Percentiles rank a stretch among this genome's conserved stretches.
Evolutionary conservation across 1,140 invertebrate genomes (phyloP).

Genomic region (Andricus grossulariae): DNA sequence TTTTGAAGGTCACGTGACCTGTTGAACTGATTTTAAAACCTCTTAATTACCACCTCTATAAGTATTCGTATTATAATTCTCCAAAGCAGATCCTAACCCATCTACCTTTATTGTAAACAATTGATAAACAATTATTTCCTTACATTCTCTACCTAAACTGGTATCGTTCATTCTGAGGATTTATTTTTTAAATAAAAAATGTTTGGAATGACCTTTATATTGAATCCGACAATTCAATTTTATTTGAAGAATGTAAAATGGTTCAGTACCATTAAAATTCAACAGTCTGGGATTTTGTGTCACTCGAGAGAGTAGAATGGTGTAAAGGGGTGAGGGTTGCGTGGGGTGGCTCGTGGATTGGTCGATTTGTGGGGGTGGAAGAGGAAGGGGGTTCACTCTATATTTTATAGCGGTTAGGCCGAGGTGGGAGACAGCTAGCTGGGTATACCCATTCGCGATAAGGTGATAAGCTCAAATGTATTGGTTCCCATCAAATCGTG

Average conservation of each 20-base stretch:
- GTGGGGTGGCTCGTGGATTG: slow-evolving; percentile 36
- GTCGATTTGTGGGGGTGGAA: slow-evolving; percentile 50
- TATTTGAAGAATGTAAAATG: not conserved
- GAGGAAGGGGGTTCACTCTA: slow-evolving; percentile 63
- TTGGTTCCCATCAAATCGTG: slow-evolving; percentile 74
- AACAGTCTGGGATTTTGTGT: not conserved
- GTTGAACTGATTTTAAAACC: too few species aligned
- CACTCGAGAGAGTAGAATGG: slow-evolving; percentile 35
- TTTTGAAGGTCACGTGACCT: too few species aligned
- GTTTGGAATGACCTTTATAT: too few species aligned
- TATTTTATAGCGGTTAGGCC: slow-evolving; percentile 69
- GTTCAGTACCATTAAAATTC: too few species aligned
- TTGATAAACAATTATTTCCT: too few species aligned
- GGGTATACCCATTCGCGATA: slow-evolving; percentile 71
- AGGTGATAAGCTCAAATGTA: slow-evolving; percentile 76
- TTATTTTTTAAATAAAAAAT: too few species aligned
- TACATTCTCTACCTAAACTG: too few species aligned
- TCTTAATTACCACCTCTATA: too few species aligned
- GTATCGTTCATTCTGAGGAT: too few species aligned
- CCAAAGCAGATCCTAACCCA: too few species aligned
- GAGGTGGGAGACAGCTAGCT: slow-evolving; percentile 57
- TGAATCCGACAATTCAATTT: slow-evolving; percentile 1
- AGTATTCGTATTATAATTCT: too few species aligned
- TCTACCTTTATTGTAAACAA: too few species aligned
- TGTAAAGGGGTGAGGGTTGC: slow-evolving; percentile 38